These are phyloP conservation scores for Eristalis intricaria DNA, from an alignment of 2,888 invertebrate species.

Conservation along the genomic window DNA sequence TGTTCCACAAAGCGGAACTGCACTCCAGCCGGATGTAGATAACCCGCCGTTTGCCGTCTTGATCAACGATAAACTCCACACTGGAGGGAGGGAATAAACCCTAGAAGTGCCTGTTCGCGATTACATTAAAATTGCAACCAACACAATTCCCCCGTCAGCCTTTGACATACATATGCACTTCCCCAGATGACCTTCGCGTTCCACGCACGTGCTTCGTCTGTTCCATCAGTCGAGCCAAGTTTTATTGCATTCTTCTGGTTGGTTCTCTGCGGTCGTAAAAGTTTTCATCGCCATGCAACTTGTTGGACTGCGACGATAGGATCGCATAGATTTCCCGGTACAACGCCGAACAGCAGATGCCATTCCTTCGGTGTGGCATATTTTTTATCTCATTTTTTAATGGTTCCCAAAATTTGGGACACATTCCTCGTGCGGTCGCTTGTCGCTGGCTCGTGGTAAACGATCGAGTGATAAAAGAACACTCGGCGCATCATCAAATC, in stretches of 20 bases:
- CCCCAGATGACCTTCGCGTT: conserved; percentile 27
- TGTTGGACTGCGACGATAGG: conserved; percentile 24
- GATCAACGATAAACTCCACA: conserved; percentile 22
- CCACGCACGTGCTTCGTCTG: conserved; percentile 11
- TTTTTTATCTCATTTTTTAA: conserved; percentile 17
- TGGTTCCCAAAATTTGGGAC: conserved; percentile 27
- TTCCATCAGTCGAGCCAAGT: conserved; percentile 2
- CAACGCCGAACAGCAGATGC: not conserved
- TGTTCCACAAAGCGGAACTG: conserved; percentile 25
- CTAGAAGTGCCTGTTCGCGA: conserved; percentile 2
- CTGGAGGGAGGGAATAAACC: conserved; percentile 4
- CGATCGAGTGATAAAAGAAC: conserved; percentile 10
- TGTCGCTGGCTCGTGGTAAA: conserved; percentile 5
- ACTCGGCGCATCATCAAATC: conserved; percentile 4
- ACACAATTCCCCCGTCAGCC: no score
- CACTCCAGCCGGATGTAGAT: conserved; percentile 39
- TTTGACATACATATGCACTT: not conserved
- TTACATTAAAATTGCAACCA: not conserved
- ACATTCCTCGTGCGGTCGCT: conserved; percentile 2
- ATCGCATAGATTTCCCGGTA: not conserved
- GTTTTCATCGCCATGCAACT: conserved; percentile 22
- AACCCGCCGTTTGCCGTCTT: conserved; percentile 19
- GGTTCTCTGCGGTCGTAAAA: not conserved
- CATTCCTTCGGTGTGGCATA: not conserved
- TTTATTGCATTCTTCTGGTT: conserved; percentile 16